phyloP scores from a whole-genome alignment of 2,797 vertebrate genomes.

The Artibeus jamaicensis region DNA sequence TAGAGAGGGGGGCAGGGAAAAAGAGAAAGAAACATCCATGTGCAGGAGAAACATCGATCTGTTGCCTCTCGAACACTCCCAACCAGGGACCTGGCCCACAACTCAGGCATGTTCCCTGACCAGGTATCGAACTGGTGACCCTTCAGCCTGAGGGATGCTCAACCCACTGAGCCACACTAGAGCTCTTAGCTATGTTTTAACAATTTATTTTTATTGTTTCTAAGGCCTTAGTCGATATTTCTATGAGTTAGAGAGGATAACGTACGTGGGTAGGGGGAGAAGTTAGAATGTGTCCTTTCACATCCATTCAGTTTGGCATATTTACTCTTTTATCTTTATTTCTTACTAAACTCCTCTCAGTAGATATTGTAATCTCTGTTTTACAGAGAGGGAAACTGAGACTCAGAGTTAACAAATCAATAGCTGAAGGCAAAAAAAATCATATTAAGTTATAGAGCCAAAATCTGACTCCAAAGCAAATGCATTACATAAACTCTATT shows the following conservation, averaged over 20 bases:
- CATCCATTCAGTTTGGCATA: not conserved
- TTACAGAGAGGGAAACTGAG: not conserved
- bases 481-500: not conserved
- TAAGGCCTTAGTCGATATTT: not conserved
- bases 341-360: not conserved
- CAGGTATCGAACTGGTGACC: not conserved
- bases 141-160: not conserved
- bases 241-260: not conserved
- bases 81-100: not conserved
- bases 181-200: not conserved
- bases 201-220: not conserved
- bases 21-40: not conserved
- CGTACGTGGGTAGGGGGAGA: not conserved
- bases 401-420: not conserved
- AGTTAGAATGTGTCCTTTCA: not conserved
- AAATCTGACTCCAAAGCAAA: slow-evolving; percentile 6
- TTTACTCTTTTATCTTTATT: not conserved
- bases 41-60: not conserved
- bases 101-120: not conserved
- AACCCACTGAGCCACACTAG: not conserved
- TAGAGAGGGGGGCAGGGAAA: not conserved
- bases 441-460: not conserved
- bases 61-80: not conserved
- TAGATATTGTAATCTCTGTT: not conserved
- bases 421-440: not conserved